These are phyloP conservation scores for Megaceryle alcyon DNA, from an alignment of 2,797 vertebrate species.

Conservation along the genomic window DNA sequence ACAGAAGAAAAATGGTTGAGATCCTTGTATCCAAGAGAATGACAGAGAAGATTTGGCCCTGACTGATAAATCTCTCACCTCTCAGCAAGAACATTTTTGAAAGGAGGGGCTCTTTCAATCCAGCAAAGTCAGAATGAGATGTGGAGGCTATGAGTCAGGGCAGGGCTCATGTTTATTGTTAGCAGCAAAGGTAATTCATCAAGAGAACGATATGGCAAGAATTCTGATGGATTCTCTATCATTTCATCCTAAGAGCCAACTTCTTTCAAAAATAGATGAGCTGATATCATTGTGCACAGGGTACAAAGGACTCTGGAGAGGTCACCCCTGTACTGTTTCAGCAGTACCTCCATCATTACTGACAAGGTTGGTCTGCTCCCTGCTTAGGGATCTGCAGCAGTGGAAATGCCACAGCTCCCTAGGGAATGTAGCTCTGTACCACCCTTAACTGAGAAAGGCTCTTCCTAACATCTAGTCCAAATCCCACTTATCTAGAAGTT, in stretches of 20 bases:
- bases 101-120: slow-evolving; percentile 8
- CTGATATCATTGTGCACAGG: not conserved
- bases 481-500: not conserved
- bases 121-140: slow-evolving; percentile 33
- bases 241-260: not conserved
- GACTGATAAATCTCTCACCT: slow-evolving; percentile 8
- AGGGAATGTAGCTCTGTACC: not conserved
- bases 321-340: not conserved
- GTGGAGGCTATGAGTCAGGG: slow-evolving; percentile 9
- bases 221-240: slow-evolving; percentile 29
- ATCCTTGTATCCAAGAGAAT: not conserved
- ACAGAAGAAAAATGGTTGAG: not conserved
- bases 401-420: not conserved
- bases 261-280: slow-evolving; percentile 49
- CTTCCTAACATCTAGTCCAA: not conserved
- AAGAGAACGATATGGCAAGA: not conserved
- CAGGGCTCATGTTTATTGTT: slow-evolving; percentile 25
- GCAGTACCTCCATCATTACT: not conserved
- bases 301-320: slow-evolving; percentile 19
- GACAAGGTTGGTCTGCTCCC: not conserved
- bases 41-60: not conserved
- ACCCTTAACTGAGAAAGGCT: not conserved
- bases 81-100: not conserved
- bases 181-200: slow-evolving; percentile 44
- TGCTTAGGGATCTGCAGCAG: not conserved